These are phyloP conservation scores for Heterohyrax brucei DNA, from an alignment of 2,797 vertebrate species.

Conservation along the genomic window DNA sequence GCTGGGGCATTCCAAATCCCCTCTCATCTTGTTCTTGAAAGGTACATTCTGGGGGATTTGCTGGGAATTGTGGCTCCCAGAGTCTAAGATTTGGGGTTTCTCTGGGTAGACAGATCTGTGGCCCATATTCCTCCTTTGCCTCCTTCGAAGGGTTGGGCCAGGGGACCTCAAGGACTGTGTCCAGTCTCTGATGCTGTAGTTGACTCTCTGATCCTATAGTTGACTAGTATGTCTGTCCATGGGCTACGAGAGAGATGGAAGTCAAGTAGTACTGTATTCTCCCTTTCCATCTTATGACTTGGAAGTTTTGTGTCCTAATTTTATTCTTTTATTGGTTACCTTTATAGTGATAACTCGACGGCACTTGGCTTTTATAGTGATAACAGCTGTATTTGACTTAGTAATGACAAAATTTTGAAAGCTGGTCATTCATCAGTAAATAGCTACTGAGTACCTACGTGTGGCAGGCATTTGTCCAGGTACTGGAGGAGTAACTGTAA, in stretches of 20 bases:
- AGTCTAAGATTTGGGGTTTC: background rate
- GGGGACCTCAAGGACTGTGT: background rate
- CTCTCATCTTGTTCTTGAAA: constrained; percentile 40
- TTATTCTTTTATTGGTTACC: background rate
- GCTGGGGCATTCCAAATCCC: constrained; percentile 35
- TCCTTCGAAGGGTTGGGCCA: background rate
- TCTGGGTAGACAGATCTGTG: constrained; percentile 39
- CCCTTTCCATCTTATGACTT: background rate
- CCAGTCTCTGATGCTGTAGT: background rate
- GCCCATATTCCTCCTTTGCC: background rate
- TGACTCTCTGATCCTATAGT: too few relatives aligned
- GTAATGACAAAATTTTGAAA: background rate
- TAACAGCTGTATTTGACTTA: background rate
- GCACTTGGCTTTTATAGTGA: background rate
- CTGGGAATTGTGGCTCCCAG: constrained; percentile 19
- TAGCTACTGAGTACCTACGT: background rate
- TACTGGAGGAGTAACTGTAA: background rate
- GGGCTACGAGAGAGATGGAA: background rate
- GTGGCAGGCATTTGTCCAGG: background rate
- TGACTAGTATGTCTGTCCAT: accelerated
- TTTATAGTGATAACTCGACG: background rate
- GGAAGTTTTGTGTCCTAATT: background rate
- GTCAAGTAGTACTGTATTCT: background rate
- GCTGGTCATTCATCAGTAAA: background rate
- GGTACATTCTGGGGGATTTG: background rate